These are phyloP conservation scores for Fragum sueziense DNA, from an alignment of 2,888 invertebrate genomes.

Conservation along the genomic window DNA sequence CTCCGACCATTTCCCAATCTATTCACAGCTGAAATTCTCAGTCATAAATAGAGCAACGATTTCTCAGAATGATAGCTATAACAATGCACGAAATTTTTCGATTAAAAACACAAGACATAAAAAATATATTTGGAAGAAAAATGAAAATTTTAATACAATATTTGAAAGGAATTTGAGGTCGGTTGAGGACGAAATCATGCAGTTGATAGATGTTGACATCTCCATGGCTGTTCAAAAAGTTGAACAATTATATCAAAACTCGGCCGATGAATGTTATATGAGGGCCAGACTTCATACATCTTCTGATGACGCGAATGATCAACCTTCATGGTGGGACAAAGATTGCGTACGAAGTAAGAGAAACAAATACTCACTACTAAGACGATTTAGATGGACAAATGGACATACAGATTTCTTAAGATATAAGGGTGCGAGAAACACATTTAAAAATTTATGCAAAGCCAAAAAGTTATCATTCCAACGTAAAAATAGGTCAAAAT, in stretches of 20 bases:
- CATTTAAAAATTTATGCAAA: background rate
- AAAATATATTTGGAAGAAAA: background rate
- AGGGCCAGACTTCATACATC: background rate
- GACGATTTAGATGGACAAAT: background rate
- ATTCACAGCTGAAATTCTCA: background rate
- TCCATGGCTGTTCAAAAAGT: background rate
- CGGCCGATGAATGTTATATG: background rate
- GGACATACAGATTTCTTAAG: background rate
- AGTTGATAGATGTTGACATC: background rate
- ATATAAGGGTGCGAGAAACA: background rate
- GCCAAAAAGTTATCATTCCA: background rate
- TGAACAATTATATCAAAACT: background rate
- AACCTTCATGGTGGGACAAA: conserved; percentile 5
- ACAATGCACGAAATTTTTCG: background rate
- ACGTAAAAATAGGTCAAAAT: background rate
- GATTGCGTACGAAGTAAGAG: background rate
- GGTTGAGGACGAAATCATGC: background rate
- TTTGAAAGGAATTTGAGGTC: background rate
- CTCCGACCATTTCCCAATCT: conserved; percentile 13
- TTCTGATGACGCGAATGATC: too few species aligned
- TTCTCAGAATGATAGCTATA: background rate
- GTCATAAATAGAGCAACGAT: too few species aligned
- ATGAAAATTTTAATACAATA: background rate
- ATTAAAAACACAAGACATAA: background rate
- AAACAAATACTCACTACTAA: background rate